Evolutionary conservation across 2,888 invertebrate species (phyloP).

Genomic region (Amaurobius ferox): DNA sequence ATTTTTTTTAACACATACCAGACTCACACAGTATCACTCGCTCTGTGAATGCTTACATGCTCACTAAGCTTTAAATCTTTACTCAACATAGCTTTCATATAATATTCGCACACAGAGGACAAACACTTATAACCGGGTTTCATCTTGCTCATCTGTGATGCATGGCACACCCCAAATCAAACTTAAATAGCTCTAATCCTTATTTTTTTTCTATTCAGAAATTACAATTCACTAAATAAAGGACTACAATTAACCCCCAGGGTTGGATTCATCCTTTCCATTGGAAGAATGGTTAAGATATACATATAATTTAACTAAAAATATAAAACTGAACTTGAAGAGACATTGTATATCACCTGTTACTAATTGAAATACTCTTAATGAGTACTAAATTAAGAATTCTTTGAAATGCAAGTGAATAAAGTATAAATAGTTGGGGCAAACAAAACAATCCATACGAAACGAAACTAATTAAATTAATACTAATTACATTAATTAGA

Average conservation of each 20-base stretch:
- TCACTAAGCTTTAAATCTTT: slow-evolving; percentile 28
- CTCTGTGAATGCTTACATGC: slow-evolving; percentile 35
- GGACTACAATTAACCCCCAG: slow-evolving; percentile 26
- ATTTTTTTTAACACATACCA: neutral
- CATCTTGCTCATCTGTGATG: slow-evolving; percentile 17
- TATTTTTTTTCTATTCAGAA: slow-evolving; percentile 36
- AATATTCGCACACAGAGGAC: slow-evolving; percentile 42
- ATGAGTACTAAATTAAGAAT: too few relatives aligned
- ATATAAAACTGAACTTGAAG: too few relatives aligned
- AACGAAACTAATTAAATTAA: too few relatives aligned
- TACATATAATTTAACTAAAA: too few relatives aligned
- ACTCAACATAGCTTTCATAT: slow-evolving; percentile 32
- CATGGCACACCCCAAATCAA: slow-evolving; percentile 20
- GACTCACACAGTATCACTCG: slow-evolving; percentile 42
- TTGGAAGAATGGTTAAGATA: too few relatives aligned
- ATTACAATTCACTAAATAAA: slow-evolving; percentile 31
- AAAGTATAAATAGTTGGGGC: too few relatives aligned
- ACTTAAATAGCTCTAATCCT: slow-evolving; percentile 53
- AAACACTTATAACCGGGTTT: slow-evolving; percentile 66
- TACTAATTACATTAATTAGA: too few relatives aligned
- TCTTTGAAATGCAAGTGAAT: too few relatives aligned
- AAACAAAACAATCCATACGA: too few relatives aligned
- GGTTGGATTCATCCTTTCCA: slow-evolving; percentile 25
- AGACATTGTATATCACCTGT: too few relatives aligned
- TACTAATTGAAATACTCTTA: too few relatives aligned